Base-by-base conservation (phyloP, 2,113 vertebrate species). In the Megaleporinus macrocephalus region DNA sequence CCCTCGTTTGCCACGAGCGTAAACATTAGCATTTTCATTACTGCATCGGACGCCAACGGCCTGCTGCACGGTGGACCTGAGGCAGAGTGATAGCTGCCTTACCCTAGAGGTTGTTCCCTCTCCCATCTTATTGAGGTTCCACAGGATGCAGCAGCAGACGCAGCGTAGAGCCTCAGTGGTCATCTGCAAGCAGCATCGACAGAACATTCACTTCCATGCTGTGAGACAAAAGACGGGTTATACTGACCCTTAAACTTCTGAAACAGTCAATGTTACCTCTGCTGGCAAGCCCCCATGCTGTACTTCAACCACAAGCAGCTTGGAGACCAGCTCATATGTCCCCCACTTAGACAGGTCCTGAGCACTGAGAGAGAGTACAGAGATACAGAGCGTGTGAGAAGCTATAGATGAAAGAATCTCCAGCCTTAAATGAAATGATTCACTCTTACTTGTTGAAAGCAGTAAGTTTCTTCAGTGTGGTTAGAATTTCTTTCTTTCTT, bases 391-490 rank as follows among this genome's bases (percentile, higher is more conserved):
- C 83, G 80, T 47, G 78, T 30, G 71, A 5, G 4, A 53, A 2
- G 70, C 33, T 24, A 16, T 1, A 30, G 16, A 71, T 72, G 5
- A 29, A 49, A 79, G 69, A 16, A 14, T 51, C 14, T 30, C 2
- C 26, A 51, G 41, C 20, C 20, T 47, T n/a, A 72, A 16, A 76
- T n/a, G n/a, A 70, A 53, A 24, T 3, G 26, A 26, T 14, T n/a
- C n/a, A 27, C 13, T 57, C 95, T 94, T 93, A 98, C 97, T 95
- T 96, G 90, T 95, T 91, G 89, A 98, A 96, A 76, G 93, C 92
- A 41, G 94, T 74, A 86, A 96, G 87, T 92, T 95, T 96, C 92
- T 91, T 94, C 86, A 97, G 88, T 26, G 89, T 86, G 79, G 87
- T 85, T 62, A 92, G 80, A 62, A 96, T 89, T 68, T 71, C 87